Percentiles rank a stretch among this genome's conserved stretches.
Conservation (phyloP, 2,797 vertebrate genomes). For the Garrulus glandarius region DNA sequence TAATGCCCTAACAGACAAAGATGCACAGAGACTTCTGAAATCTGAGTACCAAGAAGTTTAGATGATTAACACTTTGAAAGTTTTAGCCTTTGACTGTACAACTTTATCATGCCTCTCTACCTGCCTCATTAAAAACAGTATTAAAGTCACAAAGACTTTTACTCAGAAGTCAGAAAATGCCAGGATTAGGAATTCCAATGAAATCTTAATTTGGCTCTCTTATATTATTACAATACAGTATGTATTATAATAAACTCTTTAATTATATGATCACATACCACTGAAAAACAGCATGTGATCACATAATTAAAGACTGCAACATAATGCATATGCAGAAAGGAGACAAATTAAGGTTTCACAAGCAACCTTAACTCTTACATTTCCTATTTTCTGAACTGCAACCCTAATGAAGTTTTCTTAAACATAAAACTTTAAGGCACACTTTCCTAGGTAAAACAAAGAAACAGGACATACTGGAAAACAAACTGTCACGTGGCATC, state of each 20-base stretch:
- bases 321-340: conserved; percentile 54
- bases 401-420: background rate
- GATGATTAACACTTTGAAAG: background rate
- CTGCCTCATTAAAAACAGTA: background rate
- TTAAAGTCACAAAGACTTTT: background rate
- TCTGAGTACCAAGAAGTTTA: background rate
- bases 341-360: conserved; percentile 51
- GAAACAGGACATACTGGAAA: background rate
- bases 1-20: background rate
- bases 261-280: conserved; percentile 52
- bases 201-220: conserved; percentile 37
- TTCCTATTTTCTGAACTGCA: conserved; percentile 23
- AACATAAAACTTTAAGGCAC: background rate
- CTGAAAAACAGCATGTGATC: conserved; percentile 67
- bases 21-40: background rate
- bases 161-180: background rate
- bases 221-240: conserved; percentile 44
- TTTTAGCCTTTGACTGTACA: background rate
- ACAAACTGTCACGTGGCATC: background rate
- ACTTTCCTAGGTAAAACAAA: background rate
- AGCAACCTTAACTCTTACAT: conserved; percentile 51
- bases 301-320: conserved; percentile 61
- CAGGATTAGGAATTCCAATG: conserved; percentile 4
- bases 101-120: background rate
- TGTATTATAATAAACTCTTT: conserved; percentile 51